Base-by-base conservation (phyloP, 2,113 vertebrate species). In the Morone chrysops region DNA sequence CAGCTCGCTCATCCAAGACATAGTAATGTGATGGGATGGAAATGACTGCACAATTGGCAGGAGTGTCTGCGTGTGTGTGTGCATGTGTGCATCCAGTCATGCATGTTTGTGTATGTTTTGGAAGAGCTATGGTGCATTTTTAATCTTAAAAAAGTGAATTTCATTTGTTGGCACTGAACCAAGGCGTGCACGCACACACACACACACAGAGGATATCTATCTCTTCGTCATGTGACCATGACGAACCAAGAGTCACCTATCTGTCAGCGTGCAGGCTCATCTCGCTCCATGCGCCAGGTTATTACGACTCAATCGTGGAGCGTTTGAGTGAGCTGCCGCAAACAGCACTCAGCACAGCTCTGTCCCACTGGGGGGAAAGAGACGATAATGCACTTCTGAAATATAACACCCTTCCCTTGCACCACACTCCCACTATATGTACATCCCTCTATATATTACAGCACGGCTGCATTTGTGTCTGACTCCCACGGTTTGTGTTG, bases 341-440 rank as follows among this genome's bases (percentile, higher is more conserved):
- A 87, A 90, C 87, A 76, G 85, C 91, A 91, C 90, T 92, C 89
- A 89, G 92, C 74, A 56, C 71, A 83, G 85, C 81, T 53, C 80
- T 22, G 48, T 86, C 89, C 89, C 72, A 68, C 84, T 41, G 75
- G 88, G 89, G 78, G 69, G 48, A 87, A 86, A 72, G 74, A 72
- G 77, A 80, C 43, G 45, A 74, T 91, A 90, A 92, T 92, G 91
- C 89, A 89, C 89, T 91, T 81, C 86, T 91, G 93, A 91, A 93
- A 94, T 90, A 93, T 91, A 87, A 92, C 87, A 77, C 89, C 91
- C 75, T 50, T 87, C 73, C 85, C 81, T 78, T 70, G 86, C 79
- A 74, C 67, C 56, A 51, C 71, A 68, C 82, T 73, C 69, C 65
- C 65, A 43, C 84, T 65, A 25, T 65, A 25, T 80, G 66, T 68